Evolutionary conservation across 2,113 vertebrate genomes (phyloP).

Genomic region (Alectura lathami): DNA sequence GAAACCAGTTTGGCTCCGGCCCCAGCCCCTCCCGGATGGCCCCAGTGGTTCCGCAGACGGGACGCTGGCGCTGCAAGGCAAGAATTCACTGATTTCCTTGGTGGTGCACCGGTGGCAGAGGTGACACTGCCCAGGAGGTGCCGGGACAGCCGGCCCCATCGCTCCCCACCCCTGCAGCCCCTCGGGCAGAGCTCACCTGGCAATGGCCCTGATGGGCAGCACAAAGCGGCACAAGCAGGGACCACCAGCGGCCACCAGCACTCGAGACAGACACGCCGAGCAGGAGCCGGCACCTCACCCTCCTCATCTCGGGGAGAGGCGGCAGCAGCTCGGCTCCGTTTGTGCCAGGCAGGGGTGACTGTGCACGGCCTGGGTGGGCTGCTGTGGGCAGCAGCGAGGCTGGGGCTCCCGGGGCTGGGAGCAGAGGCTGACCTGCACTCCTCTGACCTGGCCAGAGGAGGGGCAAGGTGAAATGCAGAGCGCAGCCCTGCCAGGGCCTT

Average conservation of each 20-base stretch:
- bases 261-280: background rate
- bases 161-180: rapidly evolving
- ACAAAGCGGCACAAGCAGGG: background rate
- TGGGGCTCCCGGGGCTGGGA: background rate
- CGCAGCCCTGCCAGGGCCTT: rapidly evolving
- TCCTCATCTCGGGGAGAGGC: rapidly evolving
- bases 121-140: background rate
- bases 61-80: background rate
- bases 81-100: rapidly evolving
- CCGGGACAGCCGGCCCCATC: background rate
- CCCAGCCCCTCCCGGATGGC: background rate
- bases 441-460: background rate
- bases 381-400: background rate
- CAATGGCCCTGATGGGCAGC: background rate
- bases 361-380: rapidly evolving
- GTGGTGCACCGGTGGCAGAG: rapidly evolving
- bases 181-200: background rate
- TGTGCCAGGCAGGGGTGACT: background rate
- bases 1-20: background rate
- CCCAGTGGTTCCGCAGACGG: rapidly evolving
- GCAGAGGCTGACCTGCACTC: background rate
- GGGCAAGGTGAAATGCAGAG: background rate
- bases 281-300: background rate
- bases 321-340: background rate
- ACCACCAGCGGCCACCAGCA: background rate